Conservation (phyloP, 2,888 invertebrate genomes). For the Parnassius orleans region DNA sequence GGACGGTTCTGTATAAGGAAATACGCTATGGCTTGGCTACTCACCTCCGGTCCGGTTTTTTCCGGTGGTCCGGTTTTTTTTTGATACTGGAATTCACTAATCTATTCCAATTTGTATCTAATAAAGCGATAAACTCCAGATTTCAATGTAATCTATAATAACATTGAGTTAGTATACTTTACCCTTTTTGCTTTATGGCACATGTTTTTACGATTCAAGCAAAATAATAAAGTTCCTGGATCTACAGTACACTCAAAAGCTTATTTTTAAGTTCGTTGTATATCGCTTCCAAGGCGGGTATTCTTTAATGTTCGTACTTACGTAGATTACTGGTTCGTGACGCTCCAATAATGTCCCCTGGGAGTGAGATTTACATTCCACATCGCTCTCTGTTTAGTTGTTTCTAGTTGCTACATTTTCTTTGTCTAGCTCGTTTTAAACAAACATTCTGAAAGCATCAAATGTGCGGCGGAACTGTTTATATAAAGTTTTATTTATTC, state of each 20-base stretch:
- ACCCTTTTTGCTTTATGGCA: no score
- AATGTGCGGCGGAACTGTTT: background rate
- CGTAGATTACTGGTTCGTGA: slow-evolving; percentile 14
- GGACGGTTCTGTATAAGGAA: no score
- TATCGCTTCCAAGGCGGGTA: slow-evolving; percentile 6
- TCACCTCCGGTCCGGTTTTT: no score
- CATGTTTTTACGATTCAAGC: background rate
- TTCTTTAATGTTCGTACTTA: slow-evolving; percentile 14
- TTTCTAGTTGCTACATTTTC: slow-evolving; percentile 2
- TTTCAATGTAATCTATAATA: no score
- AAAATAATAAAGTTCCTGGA: background rate
- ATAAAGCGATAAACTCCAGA: no score
- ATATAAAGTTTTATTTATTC: background rate
- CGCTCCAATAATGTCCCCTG: slow-evolving; percentile 11
- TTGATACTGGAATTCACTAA: no score
- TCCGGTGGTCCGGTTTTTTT: no score
- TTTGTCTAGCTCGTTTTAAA: slow-evolving; percentile 4
- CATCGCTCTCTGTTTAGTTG: background rate
- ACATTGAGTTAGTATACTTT: no score
- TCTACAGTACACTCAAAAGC: background rate
- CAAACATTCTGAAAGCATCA: background rate
- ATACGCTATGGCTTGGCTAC: no score
- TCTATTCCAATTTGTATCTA: no score
- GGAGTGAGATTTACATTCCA: slow-evolving; percentile 15
- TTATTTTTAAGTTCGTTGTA: slow-evolving; percentile 15